These are phyloP conservation scores for Ormyrus rosae DNA, from an alignment of 2,888 invertebrate species.

Conservation along the genomic window DNA sequence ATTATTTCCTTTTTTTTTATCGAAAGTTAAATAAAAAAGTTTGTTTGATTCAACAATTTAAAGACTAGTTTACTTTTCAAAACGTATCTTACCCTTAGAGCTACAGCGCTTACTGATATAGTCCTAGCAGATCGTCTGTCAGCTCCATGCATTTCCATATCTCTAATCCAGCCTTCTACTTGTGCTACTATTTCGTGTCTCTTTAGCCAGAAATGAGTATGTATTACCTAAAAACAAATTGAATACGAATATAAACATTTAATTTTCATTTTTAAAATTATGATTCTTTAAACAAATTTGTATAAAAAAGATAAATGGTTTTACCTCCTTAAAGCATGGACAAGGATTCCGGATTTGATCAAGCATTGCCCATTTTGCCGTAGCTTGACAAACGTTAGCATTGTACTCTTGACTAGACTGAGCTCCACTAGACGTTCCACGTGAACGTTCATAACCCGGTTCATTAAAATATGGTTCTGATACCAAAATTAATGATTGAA, in stretches of 20 bases:
- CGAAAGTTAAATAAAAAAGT: not conserved
- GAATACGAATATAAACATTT: slow-evolving; percentile 14
- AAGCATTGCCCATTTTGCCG: slow-evolving; percentile 97
- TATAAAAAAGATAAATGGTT: too few relatives aligned
- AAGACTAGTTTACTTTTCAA: not conserved
- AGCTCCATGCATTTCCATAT: slow-evolving; percentile 86
- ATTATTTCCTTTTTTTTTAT: not conserved
- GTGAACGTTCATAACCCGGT: slow-evolving; percentile 93
- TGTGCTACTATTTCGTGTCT: slow-evolving; percentile 92
- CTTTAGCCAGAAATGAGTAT: slow-evolving; percentile 96
- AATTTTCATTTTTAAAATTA: not conserved
- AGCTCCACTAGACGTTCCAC: slow-evolving; percentile 91
- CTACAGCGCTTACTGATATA: slow-evolving; percentile 84
- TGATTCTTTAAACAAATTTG: not conserved
- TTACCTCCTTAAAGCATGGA: slow-evolving; percentile 92
- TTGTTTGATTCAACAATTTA: not conserved
- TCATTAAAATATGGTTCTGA: slow-evolving; percentile 97
- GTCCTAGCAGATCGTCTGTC: slow-evolving; percentile 88
- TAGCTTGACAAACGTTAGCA: slow-evolving; percentile 95
- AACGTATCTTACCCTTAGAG: slow-evolving; percentile 81
- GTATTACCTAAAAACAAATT: slow-evolving; percentile 82
- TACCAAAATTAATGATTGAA: slow-evolving; percentile 93
- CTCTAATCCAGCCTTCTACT: slow-evolving; percentile 93
- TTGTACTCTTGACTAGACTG: slow-evolving; percentile 96
- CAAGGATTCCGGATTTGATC: slow-evolving; percentile 94